Evolutionary conservation across 2,113 vertebrate genomes (phyloP).

Genomic region (Pomatorhinus ruficollis): DNA sequence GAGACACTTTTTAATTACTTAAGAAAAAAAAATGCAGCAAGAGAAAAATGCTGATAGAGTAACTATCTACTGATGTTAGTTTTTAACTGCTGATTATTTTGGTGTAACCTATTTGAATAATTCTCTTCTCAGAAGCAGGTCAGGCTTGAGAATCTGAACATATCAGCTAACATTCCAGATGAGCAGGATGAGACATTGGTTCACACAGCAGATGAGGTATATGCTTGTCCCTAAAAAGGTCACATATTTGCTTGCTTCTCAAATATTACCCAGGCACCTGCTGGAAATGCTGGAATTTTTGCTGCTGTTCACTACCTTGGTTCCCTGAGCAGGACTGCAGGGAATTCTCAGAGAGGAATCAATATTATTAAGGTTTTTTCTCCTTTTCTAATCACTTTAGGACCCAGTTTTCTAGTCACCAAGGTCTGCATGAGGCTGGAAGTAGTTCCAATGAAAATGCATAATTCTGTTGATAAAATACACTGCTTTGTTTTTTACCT

Average conservation of each 20-base stretch:
- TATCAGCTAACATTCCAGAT: background rate
- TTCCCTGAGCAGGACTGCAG: background rate
- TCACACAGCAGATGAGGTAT: background rate
- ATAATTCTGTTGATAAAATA: background rate
- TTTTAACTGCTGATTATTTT: slow-evolving; percentile 58
- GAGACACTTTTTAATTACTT: slow-evolving; percentile 95
- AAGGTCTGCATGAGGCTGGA: background rate
- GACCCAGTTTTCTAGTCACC: background rate
- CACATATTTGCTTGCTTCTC: background rate
- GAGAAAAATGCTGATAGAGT: slow-evolving; percentile 64
- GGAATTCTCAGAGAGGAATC: slow-evolving; percentile 42
- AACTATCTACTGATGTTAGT: slow-evolving; percentile 25
- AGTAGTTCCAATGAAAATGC: background rate
- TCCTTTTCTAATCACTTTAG: slow-evolving; percentile 29
- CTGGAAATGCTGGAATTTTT: background rate
- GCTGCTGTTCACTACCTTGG: background rate
- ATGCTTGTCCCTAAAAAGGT: background rate
- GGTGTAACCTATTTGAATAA: slow-evolving; percentile 36
- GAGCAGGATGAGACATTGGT: background rate
- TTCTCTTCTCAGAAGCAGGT: background rate
- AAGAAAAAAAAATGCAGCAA: slow-evolving; percentile 74
- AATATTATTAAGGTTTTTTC: slow-evolving; percentile 33
- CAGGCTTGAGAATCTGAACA: background rate
- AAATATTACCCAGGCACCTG: background rate
- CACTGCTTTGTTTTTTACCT: background rate